Percentiles rank a stretch among this genome's conserved stretches.
These are phyloP conservation scores for Lepidurus packardi DNA, from an alignment of 1,140 invertebrate genomes.

Conservation along the genomic window DNA sequence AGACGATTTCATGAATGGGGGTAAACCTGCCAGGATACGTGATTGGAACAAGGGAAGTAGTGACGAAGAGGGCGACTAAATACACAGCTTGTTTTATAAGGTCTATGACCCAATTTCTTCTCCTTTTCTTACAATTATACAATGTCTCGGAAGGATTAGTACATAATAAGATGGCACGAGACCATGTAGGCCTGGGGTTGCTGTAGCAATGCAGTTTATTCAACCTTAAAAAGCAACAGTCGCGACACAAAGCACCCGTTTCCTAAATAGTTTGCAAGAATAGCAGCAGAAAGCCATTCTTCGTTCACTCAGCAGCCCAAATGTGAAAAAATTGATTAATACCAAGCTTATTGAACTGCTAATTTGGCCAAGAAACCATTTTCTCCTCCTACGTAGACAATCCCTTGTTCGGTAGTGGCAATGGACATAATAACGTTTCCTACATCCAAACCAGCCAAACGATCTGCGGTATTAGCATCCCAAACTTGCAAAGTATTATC, in stretches of 20 bases:
- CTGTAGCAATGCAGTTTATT: too few relatives aligned
- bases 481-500: conserved; percentile 29
- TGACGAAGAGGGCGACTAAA: conserved; percentile 42
- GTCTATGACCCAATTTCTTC: neutral
- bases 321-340: neutral
- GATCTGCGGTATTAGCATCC: conserved; percentile 23
- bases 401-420: conserved; percentile 6
- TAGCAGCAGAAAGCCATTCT: too few relatives aligned
- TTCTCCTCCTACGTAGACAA: conserved; percentile 30
- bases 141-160: too few relatives aligned
- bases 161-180: too few relatives aligned
- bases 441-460: conserved; percentile 18
- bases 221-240: too few relatives aligned
- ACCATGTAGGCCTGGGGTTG: too few relatives aligned
- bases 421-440: conserved; percentile 26
- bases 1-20: conserved; percentile 74
- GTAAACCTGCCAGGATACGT: conserved; percentile 68
- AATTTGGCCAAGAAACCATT: conserved; percentile 30
- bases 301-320: too few relatives aligned
- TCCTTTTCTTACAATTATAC: neutral
- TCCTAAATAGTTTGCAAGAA: too few relatives aligned
- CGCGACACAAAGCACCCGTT: too few relatives aligned
- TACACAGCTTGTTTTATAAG: conserved; percentile 5
- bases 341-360: conserved; percentile 12
- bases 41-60: conserved; percentile 77